Evolutionary conservation across 2,888 invertebrate species (phyloP).

Genomic region (Girardia tigrina): DNA sequence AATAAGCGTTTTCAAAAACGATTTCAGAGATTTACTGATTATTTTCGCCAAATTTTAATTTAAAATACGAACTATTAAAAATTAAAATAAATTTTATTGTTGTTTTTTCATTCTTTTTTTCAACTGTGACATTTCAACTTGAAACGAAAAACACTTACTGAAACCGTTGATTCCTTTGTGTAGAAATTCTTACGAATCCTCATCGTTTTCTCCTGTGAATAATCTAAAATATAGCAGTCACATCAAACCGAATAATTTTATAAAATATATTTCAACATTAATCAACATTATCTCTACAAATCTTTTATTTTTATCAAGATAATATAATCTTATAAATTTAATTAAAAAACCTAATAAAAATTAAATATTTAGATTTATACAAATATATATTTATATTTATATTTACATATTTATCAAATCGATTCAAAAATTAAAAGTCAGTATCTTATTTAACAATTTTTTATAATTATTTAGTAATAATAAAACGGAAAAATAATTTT

Average conservation of each 20-base stretch:
- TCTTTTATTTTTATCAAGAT: background rate
- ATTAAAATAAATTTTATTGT: background rate
- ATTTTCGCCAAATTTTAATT: too few species aligned
- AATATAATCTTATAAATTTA: background rate
- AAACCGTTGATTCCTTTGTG: conserved; percentile 15
- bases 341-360: background rate
- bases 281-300: background rate
- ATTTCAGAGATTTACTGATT: too few species aligned
- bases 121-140: background rate
- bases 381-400: background rate
- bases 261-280: background rate
- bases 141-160: conserved; percentile 6
- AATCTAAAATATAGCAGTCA: background rate
- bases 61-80: too few species aligned
- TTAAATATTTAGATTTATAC: background rate
- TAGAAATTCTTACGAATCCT: background rate
- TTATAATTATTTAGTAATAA: too few species aligned
- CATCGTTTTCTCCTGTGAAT: conserved; percentile 15
- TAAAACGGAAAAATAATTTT: too few species aligned
- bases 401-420: too few species aligned
- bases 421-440: too few species aligned
- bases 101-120: background rate
- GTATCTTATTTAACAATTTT: too few species aligned
- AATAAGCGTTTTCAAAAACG: too few species aligned
- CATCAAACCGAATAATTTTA: background rate